Evolutionary conservation across 2,888 invertebrate genomes (phyloP), one percentile per base, ranked within the genome.

Genomic region (Pseudoips prasinana): DNA sequence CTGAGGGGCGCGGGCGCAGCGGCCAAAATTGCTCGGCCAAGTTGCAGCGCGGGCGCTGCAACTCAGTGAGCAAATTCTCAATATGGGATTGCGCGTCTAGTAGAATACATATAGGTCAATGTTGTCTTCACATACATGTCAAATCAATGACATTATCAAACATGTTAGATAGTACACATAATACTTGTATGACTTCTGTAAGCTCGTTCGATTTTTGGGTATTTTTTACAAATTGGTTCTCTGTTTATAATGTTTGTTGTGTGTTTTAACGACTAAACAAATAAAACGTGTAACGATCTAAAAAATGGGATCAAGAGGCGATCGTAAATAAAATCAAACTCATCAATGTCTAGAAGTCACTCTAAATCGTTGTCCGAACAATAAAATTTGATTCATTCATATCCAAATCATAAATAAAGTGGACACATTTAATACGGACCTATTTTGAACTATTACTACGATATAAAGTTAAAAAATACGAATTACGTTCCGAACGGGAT

Each of bases 401-500:
- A 67, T 61, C 58, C 60, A 54, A 61, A 59, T 64, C 73, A 66
- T 84, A 85, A 84, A 83, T 83, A 65, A 70, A 47, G 27, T 58
- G 69, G 84, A 83, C 83, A 74, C 67, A 70, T 84, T 80, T 77
- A 80, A 80, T 78, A 67, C 71, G 66, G 53, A 57, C 70, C 77
- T 71, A 81, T 83, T 86, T 81, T 79, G 77, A 81, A 76, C 84
- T 80, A 82, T 86, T 81, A 83, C 83, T 57, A 63, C 54, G 67
- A 64, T 71, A 69, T 81, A 69, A 79, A 79, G 60, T 61, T 65
- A 10, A 25, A n/a, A 46, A 65, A 68, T 69, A 65, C 49, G 65
- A 64, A 70, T 71, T 66, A 62, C 63, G 55, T 53, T 64, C 51
- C 47, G 58, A 50, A 69, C 74, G 71, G 54, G 57, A 58, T 58